Evolutionary conservation across 2,888 invertebrate species (phyloP).

Genomic region (Hemaris fuciformis): DNA sequence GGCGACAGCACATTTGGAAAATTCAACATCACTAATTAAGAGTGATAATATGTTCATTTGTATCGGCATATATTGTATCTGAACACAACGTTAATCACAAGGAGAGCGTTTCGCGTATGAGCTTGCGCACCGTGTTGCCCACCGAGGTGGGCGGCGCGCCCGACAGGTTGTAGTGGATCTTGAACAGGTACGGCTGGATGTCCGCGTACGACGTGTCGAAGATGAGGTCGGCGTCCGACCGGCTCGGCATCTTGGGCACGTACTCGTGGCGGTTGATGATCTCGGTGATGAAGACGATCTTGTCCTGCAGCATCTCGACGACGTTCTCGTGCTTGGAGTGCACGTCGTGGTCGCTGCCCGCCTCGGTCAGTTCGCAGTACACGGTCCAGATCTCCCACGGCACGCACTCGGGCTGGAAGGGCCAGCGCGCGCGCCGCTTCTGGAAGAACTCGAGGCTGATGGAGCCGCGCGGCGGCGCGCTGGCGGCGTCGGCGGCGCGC

Average conservation of each 20-base stretch:
- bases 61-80: background rate
- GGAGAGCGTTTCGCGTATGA: slow-evolving; percentile 92
- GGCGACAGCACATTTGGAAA: slow-evolving; percentile 9
- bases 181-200: slow-evolving; percentile 98
- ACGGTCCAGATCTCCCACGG: slow-evolving; percentile 99
- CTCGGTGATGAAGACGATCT: slow-evolving; percentile 96
- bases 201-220: slow-evolving; percentile 97
- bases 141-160: slow-evolving; percentile 90
- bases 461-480: slow-evolving; percentile 86
- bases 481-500: slow-evolving; percentile 85
- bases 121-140: slow-evolving; percentile 93
- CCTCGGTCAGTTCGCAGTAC: slow-evolving; percentile 91
- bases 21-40: slow-evolving; percentile 11
- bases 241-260: slow-evolving; percentile 96
- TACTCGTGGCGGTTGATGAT: slow-evolving; percentile 98
- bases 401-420: slow-evolving; percentile 93
- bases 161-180: slow-evolving; percentile 91
- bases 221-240: slow-evolving; percentile 94
- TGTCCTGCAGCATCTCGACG: slow-evolving; percentile 93
- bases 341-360: slow-evolving; percentile 93
- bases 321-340: slow-evolving; percentile 93
- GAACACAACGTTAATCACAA: slow-evolving; percentile 79
- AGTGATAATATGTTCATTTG: background rate
- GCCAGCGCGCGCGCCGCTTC: slow-evolving; percentile 93
- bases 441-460: slow-evolving; percentile 98